Base-by-base conservation (phyloP, 2,797 vertebrate genomes). In the Falco naumanni region DNA sequence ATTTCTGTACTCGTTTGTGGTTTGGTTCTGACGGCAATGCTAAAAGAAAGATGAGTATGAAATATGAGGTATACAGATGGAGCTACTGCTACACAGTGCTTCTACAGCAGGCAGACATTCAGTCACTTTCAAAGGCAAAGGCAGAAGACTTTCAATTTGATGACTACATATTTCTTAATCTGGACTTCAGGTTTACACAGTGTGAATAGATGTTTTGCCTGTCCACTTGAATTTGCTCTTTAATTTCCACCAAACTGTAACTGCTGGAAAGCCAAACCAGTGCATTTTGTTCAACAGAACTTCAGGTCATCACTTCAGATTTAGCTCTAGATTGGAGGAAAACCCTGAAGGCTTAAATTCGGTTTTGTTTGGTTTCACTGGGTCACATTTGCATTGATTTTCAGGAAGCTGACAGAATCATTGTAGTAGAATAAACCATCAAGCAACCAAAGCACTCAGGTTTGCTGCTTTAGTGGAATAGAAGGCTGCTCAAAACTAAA, bases 31-130 rank as follows among this genome's bases (percentile, higher is more conserved):
- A 41, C 5, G 33, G n/a, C 57, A 71, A 9, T 5, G n/a, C 26
- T 45, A 33, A 70, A 39, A 53, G 56, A 47, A 53, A 59, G 45
- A 17, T 3, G 2, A 2, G 0, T 11, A 17, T 3, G 6, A 47
- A 79, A 31, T 43, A 31, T 1, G 13, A 54, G 15, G 5, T 4
- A 2, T 28, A 34, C 5, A 31, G 54, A 7, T 54, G 50, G 50
- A 86, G 26, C 50, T 81, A 28, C 31, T 13, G 3, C 25, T 45
- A 28, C 13, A 6, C 29, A 34, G 28, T 41, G 24, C 34, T 31
- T 37, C 41, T 60, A 10, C 31, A 57, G 37, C 50, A 59, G 50
- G 60, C 34, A 48, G 17, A 45, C 13, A 6, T 12, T 54, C 25
- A 16, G 50, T 48, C 34, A 59, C 56, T 86, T 69, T 43, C 45